These are phyloP conservation scores for Podargus strigoides DNA, from an alignment of 2,797 vertebrate genomes.

Conservation along the genomic window DNA sequence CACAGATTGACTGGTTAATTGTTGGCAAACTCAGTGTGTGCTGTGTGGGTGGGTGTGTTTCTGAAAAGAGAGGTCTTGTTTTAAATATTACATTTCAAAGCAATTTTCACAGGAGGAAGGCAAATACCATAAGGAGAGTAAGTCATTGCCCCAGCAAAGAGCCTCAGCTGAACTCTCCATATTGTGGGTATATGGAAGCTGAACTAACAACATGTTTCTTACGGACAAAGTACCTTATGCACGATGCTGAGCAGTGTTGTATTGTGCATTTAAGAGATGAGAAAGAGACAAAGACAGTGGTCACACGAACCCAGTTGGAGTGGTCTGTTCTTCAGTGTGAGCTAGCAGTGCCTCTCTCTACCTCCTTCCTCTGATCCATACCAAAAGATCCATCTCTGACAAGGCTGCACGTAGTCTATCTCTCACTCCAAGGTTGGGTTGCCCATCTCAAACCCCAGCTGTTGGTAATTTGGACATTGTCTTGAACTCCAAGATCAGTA, in stretches of 20 bases:
- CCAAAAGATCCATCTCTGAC: neutral
- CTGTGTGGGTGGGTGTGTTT: neutral
- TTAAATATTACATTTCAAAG: neutral
- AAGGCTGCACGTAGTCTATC: neutral
- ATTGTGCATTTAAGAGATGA: neutral
- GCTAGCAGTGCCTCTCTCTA: too few species aligned
- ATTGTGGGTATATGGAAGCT: neutral
- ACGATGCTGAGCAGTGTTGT: neutral
- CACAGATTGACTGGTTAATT: conserved; percentile 12
- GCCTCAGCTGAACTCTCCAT: neutral
- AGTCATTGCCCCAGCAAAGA: neutral
- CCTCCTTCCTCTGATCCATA: neutral
- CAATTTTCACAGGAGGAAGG: neutral
- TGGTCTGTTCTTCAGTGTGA: neutral
- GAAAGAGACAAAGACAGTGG: too few species aligned
- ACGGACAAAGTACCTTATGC: too few species aligned
- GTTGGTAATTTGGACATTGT: too few species aligned
- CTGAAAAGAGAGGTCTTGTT: neutral
- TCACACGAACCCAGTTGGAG: rapidly evolving
- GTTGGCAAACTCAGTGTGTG: conserved; percentile 29
- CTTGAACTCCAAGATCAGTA: neutral
- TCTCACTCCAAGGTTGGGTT: neutral
- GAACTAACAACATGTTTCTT: neutral
- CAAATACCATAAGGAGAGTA: neutral
- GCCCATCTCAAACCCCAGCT: too few species aligned